phyloP scores from a whole-genome alignment of 2,797 vertebrate genomes.

The Malurus splendens region DNA sequence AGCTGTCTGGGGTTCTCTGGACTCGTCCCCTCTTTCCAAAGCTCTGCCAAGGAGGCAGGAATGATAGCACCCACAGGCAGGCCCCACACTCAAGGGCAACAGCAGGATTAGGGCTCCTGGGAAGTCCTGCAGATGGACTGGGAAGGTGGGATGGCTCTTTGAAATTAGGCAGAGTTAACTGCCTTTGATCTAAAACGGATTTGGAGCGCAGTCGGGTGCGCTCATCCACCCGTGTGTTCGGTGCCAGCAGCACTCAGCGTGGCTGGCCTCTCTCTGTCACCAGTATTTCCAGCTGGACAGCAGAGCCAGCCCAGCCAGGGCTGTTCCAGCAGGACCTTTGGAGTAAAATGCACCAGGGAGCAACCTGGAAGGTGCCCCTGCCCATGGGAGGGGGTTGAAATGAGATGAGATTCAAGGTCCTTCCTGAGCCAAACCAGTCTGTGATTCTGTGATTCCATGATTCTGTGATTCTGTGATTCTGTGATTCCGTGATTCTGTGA shows the following conservation, averaged over 20 bases:
- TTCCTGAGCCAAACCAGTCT: neutral
- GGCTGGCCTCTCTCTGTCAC: neutral
- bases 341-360: neutral
- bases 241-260: neutral
- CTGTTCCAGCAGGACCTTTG: neutral
- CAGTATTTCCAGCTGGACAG: neutral
- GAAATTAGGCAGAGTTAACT: neutral
- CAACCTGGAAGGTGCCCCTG: neutral
- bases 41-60: neutral
- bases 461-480: too few species aligned
- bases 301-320: neutral
- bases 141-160: neutral
- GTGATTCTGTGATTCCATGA: neutral
- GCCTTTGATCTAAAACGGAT: neutral
- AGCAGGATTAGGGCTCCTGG: neutral
- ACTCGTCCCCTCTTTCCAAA: accelerated
- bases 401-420: neutral
- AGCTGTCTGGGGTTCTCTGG: neutral
- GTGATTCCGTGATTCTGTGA: too few species aligned
- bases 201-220: neutral
- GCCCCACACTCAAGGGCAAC: neutral
- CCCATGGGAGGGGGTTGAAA: neutral
- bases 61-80: accelerated
- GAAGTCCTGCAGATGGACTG: neutral
- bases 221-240: accelerated